A percentile compares a stretch with the other conserved stretches of the same genome.
These are phyloP conservation scores for Linyphia triangularis DNA, from an alignment of 2,888 invertebrate genomes.

Conservation along the genomic window DNA sequence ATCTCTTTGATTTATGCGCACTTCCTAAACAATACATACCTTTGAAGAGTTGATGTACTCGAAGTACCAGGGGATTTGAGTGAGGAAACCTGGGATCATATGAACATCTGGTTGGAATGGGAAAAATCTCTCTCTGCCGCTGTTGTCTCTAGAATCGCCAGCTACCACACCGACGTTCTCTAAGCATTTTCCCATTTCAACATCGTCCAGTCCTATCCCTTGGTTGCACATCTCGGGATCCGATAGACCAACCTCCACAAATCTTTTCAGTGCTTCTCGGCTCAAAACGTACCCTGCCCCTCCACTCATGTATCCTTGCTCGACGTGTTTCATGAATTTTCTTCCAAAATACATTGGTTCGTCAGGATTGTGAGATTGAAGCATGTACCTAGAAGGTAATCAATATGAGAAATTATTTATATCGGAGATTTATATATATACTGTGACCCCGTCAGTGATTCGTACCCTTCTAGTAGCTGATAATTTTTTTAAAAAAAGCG, in stretches of 20 bases:
- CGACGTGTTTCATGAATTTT: constrained; percentile 90
- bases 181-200: constrained; percentile 95
- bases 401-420: too few relatives aligned
- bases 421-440: too few relatives aligned
- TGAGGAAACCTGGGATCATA: constrained; percentile 91
- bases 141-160: constrained; percentile 91
- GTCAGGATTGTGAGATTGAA: constrained; percentile 86
- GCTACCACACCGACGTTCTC: constrained; percentile 91
- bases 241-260: constrained; percentile 86
- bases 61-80: constrained; percentile 93
- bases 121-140: constrained; percentile 94
- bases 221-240: constrained; percentile 85
- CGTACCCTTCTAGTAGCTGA: neutral
- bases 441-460: too few relatives aligned
- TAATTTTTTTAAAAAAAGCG: too few relatives aligned
- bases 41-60: constrained; percentile 94
- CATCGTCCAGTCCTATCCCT: constrained; percentile 91
- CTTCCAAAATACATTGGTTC: constrained; percentile 94
- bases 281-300: constrained; percentile 93
- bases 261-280: constrained; percentile 87
- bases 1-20: too few relatives aligned
- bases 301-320: constrained; percentile 85
- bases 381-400: constrained; percentile 85
- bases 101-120: constrained; percentile 96
- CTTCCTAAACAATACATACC: too few relatives aligned